Percentiles rank a stretch among this genome's conserved stretches.
phyloP scores from a whole-genome alignment of 2,888 invertebrate species.

The Xestia ashworthii region DNA sequence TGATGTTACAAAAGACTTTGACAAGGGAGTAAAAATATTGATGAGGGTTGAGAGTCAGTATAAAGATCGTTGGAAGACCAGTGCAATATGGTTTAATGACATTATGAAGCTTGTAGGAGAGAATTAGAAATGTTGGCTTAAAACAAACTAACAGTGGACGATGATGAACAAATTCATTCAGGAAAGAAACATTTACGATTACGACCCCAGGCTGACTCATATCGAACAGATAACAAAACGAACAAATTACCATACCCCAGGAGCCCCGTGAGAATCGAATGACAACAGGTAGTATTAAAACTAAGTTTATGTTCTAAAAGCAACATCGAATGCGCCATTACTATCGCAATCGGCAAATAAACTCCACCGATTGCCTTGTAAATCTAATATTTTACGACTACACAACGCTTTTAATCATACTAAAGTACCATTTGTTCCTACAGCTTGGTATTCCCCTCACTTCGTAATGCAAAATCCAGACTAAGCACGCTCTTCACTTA shows the following conservation, averaged over 20 bases:
- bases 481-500: slow-evolving; percentile 21
- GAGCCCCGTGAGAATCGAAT: neutral
- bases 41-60: neutral
- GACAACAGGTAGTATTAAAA: slow-evolving; percentile 33
- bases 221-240: slow-evolving; percentile 1
- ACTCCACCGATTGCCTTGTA: slow-evolving; percentile 35
- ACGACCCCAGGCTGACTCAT: neutral
- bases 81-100: no score
- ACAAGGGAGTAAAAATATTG: neutral
- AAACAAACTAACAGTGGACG: neutral
- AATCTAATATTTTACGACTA: slow-evolving; percentile 47
- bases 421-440: slow-evolving; percentile 37
- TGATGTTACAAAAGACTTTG: neutral
- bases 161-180: neutral
- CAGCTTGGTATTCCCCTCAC: slow-evolving; percentile 42
- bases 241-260: slow-evolving; percentile 11
- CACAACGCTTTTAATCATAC: slow-evolving; percentile 18
- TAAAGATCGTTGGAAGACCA: neutral
- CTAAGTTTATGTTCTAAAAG: slow-evolving; percentile 25
- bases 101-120: neutral
- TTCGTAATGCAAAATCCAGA: slow-evolving; percentile 34
- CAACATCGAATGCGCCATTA: slow-evolving; percentile 42
- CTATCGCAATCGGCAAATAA: slow-evolving; percentile 29
- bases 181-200: slow-evolving; percentile 7
- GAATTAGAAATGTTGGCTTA: neutral